Evolutionary conservation across 2,888 invertebrate species (phyloP).

Genomic region (Trilocha varians): DNA sequence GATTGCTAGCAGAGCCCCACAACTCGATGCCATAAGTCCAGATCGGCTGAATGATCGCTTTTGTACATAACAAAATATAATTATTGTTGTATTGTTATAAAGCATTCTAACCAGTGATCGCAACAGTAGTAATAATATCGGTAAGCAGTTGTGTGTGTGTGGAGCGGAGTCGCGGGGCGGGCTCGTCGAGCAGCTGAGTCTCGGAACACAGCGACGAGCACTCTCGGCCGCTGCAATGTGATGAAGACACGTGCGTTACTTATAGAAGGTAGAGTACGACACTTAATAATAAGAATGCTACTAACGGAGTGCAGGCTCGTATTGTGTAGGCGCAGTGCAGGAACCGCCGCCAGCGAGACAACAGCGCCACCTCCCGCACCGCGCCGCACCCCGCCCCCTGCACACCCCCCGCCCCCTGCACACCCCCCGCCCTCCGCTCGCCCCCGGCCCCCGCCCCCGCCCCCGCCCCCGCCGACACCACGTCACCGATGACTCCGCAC

Average conservation of each 20-base stretch:
- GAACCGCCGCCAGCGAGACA: conserved; percentile 43
- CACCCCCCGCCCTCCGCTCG: conserved; percentile 33
- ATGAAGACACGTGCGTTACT: neutral
- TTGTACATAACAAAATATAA: too few species aligned
- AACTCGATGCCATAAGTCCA: too few species aligned
- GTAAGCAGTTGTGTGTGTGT: conserved; percentile 4
- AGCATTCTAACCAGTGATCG: too few species aligned
- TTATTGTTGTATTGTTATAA: too few species aligned
- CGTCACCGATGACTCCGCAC: conserved; percentile 45
- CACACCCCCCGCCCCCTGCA: conserved; percentile 36
- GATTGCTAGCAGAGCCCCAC: too few species aligned
- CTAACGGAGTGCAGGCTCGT: conserved; percentile 35
- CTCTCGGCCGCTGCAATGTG: conserved; percentile 26
- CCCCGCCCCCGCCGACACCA: conserved; percentile 13
- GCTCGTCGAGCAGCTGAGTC: conserved; percentile 24
- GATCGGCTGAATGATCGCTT: too few species aligned
- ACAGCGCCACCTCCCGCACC: conserved; percentile 34
- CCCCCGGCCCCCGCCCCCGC: conserved; percentile 24
- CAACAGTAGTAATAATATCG: too few species aligned
- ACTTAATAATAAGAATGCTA: neutral
- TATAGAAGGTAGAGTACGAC: neutral
- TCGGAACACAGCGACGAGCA: conserved; percentile 39
- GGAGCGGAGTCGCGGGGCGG: conserved; percentile 1
- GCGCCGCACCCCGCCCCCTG: conserved; percentile 25
- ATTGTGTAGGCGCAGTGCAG: conserved; percentile 50